Evolutionary conservation across 1,140 invertebrate genomes (phyloP).

Genomic region (Aphis craccivora): DNA sequence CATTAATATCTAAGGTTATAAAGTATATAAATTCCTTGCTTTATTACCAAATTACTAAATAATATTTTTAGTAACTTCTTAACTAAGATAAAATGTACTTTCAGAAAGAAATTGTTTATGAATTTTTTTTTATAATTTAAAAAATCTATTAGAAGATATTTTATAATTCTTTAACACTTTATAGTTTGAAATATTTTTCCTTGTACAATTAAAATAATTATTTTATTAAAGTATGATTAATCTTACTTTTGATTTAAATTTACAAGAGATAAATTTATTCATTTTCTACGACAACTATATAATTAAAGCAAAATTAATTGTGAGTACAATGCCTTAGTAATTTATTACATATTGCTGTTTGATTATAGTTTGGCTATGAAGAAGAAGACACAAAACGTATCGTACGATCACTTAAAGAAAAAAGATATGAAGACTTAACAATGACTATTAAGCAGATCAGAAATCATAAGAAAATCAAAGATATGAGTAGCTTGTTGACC

Average conservation of each 20-base stretch:
- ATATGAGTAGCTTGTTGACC: conserved; percentile 91
- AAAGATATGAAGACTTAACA: conserved; percentile 94
- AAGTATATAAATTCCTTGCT: no score
- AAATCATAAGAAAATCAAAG: conserved; percentile 98
- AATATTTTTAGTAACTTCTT: no score
- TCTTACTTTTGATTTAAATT: no score
- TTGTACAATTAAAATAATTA: neutral
- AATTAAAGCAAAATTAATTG: neutral
- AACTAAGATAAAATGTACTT: neutral
- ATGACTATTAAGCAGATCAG: conserved; percentile 90
- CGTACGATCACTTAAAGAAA: conserved; percentile 97
- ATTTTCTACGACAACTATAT: neutral
- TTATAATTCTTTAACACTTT: neutral
- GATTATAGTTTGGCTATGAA: conserved; percentile 91
- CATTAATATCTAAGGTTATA: no score
- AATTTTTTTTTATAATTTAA: neutral
- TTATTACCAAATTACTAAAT: no score
- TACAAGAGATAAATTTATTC: neutral
- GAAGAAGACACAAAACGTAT: conserved; percentile 96
- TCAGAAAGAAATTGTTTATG: neutral
- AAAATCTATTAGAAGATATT: neutral
- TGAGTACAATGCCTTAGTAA: neutral
- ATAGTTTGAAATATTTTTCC: neutral
- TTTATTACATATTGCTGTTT: neutral
- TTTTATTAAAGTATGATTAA: no score